These are phyloP conservation scores for Trachythela sp. DNA, from an alignment of 64 coral and sea anemone species.

Conservation along the genomic window DNA sequence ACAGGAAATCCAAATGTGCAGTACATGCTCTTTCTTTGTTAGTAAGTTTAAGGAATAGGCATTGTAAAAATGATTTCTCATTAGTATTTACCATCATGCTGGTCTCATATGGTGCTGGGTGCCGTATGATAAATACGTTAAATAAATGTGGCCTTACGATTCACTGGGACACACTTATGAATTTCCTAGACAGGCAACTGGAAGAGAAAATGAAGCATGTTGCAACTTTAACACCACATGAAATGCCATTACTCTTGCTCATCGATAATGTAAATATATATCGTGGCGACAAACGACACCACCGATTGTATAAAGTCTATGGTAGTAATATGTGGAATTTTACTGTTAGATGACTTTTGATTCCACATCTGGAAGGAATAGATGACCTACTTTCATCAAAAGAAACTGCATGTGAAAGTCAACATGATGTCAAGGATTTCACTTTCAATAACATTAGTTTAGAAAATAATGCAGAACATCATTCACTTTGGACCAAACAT, in stretches of 20 bases:
- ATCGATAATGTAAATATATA: slow-evolving; percentile 45
- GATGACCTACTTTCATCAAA: background rate
- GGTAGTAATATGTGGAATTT: slow-evolving; percentile 42
- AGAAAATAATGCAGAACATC: slow-evolving; percentile 28
- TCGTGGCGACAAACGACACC: slow-evolving; percentile 25
- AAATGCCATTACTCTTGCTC: background rate
- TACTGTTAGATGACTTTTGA: slow-evolving; percentile 30
- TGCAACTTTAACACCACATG: background rate
- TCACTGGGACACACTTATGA: too few species aligned
- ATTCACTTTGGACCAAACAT: background rate
- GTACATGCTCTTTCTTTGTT: too few species aligned
- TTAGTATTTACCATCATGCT: too few species aligned
- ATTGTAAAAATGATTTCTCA: too few species aligned
- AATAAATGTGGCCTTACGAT: too few species aligned
- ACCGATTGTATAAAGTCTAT: slow-evolving; percentile 24
- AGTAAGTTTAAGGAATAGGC: too few species aligned
- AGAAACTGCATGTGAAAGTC: slow-evolving; percentile 1
- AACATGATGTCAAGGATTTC: background rate
- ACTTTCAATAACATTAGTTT: background rate
- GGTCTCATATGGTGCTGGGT: too few species aligned
- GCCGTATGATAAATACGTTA: too few species aligned
- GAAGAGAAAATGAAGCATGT: background rate
- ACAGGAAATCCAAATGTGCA: too few species aligned
- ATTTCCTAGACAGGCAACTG: too few species aligned
- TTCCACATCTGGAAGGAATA: slow-evolving; percentile 4